Evolutionary conservation across 2,113 vertebrate genomes (phyloP), one percentile per base, ranked within the genome.

Genomic region (Lampris incognitus): DNA sequence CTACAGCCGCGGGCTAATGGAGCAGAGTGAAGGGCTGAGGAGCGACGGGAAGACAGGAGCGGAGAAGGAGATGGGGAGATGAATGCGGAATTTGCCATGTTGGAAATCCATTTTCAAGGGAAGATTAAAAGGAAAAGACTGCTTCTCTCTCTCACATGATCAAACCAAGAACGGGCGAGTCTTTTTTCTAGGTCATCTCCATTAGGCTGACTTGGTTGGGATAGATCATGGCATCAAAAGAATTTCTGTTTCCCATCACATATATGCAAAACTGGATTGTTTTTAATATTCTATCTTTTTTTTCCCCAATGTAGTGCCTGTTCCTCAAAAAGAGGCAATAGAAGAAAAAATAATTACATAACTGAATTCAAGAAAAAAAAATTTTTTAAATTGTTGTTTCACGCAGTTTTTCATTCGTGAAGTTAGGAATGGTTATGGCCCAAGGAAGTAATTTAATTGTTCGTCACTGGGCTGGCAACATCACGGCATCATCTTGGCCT

Each of bases 181-280:
- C 67, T 61, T 66, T 69, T 89, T 92, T 92, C 85, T 91, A 89
- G 89, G 87, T 89, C 89, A 87, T 85, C 83, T 79, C 78, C 52
- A 71, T 79, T 68, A 87, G 82, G 72, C 73, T 79, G 85, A 79
- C 74, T 38, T 79, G 85, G 79, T 76, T 38, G 0, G 76, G 58
- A 63, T 68, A 48, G 57, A 49, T 9, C 63, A 51, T n/a, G 85
- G 80, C 85, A 86, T 91, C 79, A 91, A 87, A 52, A 83, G 69
- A 79, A 42, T 6, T 64, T 44, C 65, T 4, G 41, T 9, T 67
- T 78, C 75, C 66, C 24, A 38, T 59, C 52, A 46, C 41, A 46
- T 52, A 75, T 59, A 46, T 78, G 63, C n/a, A 54, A 68, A 48
- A 39, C 57, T 61, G 4, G 36, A 13, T 38, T 9, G 5, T n/a